Base-by-base conservation (phyloP, 2,113 vertebrate genomes). In the Channa argus region DNA sequence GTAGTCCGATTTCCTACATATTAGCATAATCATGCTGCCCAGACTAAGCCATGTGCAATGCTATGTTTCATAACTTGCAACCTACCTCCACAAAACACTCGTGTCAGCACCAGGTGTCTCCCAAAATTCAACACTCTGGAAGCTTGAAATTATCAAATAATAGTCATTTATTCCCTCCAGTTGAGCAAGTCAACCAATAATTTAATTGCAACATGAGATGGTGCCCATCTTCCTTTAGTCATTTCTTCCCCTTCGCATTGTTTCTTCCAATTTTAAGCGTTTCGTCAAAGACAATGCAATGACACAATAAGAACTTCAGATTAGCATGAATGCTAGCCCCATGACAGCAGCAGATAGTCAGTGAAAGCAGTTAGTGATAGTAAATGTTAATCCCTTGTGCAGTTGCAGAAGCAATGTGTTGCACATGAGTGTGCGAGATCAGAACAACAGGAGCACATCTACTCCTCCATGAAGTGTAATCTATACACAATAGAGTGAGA, bases 331-430 rank as follows among this genome's bases (percentile, higher is more conserved):
- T 59, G n/a, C 36, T 68, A 50, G 39, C 61, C 58, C 11, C 6
- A n/a, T 65, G 70, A 71, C 76, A 63, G 69, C 68, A 63, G 44
- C 78, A 70, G 72, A 77, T 84, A 41, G 39, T 41, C 6, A 7
- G 39, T 24, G 24, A 24, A 24, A 24, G 24, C 24, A 24, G 24
- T 24, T 24, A 24, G 72, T 24, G 72, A 71, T 45, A 3, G 15
- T 56, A 58, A 76, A 45, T 74, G 56, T 14, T 11, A 24, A 50
- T 8, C 38, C 45, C 61, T 45, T 33, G 24, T 34, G 63, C 76
- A 79, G 80, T 63, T 80, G 80, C 50, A 65, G 72, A 55, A 43
- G 68, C 52, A 76, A 82, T 10, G 39, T 76, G 72, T 62, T 45
- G 49, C 59, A 51, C 52, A 47, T 58, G 46, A 64, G 60, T 33